A percentile compares a stretch with the other conserved stretches of the same genome.
Evolutionary conservation across 2,888 invertebrate genomes (phyloP).

Genomic region (Paralinhomoeus sp.): DNA sequence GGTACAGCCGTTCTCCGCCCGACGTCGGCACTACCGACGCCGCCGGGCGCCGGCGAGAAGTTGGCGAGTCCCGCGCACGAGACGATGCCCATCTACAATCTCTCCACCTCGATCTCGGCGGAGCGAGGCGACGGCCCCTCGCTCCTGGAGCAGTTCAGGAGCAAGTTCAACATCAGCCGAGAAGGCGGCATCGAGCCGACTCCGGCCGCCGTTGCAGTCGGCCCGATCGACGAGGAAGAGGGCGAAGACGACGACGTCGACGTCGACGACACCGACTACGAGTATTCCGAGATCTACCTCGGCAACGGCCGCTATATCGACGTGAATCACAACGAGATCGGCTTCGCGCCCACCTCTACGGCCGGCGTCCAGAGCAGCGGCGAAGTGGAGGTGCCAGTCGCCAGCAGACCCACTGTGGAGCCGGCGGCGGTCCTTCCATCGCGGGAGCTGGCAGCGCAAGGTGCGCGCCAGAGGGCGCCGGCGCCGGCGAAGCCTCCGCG

Average conservation of each 20-base stretch:
- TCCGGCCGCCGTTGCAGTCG: neutral
- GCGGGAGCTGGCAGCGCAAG: too few species aligned
- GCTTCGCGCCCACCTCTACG: constrained; percentile 10
- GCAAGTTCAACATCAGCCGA: neutral
- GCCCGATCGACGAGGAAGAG: neutral
- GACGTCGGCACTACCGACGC: too few species aligned
- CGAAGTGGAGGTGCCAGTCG: neutral
- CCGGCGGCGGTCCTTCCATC: neutral
- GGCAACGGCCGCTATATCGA: constrained; percentile 17
- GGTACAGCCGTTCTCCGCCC: too few species aligned
- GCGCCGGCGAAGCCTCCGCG: constrained; percentile 4
- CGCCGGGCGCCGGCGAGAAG: constrained; percentile 1
- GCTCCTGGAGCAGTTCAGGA: neutral
- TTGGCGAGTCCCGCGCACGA: neutral
- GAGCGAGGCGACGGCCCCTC: neutral
- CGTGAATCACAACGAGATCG: constrained; percentile 24
- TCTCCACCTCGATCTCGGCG: neutral
- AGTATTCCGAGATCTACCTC: constrained; percentile 11
- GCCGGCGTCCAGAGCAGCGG: constrained; percentile 7
- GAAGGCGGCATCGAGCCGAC: neutral
- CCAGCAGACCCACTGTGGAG: too few species aligned
- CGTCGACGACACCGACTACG: constrained; percentile 7
- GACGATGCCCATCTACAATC: neutral
- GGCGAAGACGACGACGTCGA: neutral
- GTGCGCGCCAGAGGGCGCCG: neutral